These are phyloP conservation scores for Gallinago solitaria DNA, from an alignment of 2,797 vertebrate species.

Conservation along the genomic window DNA sequence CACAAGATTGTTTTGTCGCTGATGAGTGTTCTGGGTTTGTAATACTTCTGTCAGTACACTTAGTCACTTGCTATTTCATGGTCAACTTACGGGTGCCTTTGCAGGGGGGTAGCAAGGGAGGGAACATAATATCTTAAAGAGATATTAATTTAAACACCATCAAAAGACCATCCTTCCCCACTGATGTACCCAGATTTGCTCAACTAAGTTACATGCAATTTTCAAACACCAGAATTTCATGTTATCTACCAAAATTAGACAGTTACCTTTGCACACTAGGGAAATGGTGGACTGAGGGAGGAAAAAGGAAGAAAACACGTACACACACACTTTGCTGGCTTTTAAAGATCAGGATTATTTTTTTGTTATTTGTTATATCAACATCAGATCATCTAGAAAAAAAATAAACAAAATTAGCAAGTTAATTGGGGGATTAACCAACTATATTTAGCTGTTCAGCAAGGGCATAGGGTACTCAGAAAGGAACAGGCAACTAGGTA, in stretches of 20 bases:
- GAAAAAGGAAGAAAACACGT: background rate
- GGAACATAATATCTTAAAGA: background rate
- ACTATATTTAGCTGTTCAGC: background rate
- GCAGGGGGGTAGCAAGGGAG: background rate
- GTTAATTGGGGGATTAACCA: background rate
- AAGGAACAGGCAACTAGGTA: background rate
- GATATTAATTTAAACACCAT: background rate
- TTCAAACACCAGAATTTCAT: background rate
- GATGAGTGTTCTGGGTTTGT: background rate
- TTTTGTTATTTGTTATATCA: background rate
- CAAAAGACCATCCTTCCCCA: background rate
- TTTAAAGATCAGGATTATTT: background rate
- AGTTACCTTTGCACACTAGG: background rate
- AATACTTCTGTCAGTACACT: background rate
- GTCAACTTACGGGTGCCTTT: background rate
- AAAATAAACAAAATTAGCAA: background rate
- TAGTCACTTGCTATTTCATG: constrained; percentile 19
- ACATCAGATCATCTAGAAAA: background rate
- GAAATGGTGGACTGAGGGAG: fast-evolving
- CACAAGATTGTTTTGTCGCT: background rate
- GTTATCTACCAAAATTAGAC: background rate
- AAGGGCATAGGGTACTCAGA: background rate
- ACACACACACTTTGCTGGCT: background rate
- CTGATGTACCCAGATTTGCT: background rate
- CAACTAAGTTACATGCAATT: background rate